Base-by-base conservation (phyloP, 2,113 vertebrate species). In the Narcine bancroftii region DNA sequence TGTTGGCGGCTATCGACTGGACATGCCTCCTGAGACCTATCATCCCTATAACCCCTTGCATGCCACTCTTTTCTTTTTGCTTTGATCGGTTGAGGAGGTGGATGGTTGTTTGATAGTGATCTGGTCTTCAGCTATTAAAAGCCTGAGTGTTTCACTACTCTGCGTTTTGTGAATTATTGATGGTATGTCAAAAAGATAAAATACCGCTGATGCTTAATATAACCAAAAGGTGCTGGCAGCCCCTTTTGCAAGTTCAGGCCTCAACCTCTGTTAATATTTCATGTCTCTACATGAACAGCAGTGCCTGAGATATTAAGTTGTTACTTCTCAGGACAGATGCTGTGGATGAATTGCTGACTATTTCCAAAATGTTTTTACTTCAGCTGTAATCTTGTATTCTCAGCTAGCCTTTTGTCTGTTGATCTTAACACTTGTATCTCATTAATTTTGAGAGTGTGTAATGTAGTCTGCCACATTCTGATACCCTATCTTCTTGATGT, bases 251-350 rank as follows among this genome's bases (percentile, higher is more conserved):
- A 60, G 50, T 60, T 36, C 81, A 36, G 53, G 53, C 53, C 56
- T 87, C 60, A 60, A 33, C 81, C 81, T 87, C 36, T 17, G 53
- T 53, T 26, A 60, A 36, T n/a, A 60, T 33, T 87, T 60, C 4
- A 17, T n/a, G 53, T 21, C 53, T 21, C 19, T 19, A 60, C 29
- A 60, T 60, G 53, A 87, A 87, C 29, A 36, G 53, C 21, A 21
- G 9, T 39, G 81, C 17, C 81, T 63, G 81, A 87, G 56, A 36
- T 33, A 87, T 63, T 87, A 56, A n/a, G 15, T 21, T 87, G 81
- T 36, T 17, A 87, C 53, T 87, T 87, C 33, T 87, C 53, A 60
- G 53, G 53, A 36, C 53, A 87, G 81, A 87, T 39, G 81, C 81
- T 60, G 33, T 36, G 53, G 15, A 33, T 60, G 81, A 85, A 10